Percentiles rank a stretch among this genome's conserved stretches.
Evolutionary conservation across 2,797 vertebrate species (phyloP).

Genomic region (Argyrosomus regius): DNA sequence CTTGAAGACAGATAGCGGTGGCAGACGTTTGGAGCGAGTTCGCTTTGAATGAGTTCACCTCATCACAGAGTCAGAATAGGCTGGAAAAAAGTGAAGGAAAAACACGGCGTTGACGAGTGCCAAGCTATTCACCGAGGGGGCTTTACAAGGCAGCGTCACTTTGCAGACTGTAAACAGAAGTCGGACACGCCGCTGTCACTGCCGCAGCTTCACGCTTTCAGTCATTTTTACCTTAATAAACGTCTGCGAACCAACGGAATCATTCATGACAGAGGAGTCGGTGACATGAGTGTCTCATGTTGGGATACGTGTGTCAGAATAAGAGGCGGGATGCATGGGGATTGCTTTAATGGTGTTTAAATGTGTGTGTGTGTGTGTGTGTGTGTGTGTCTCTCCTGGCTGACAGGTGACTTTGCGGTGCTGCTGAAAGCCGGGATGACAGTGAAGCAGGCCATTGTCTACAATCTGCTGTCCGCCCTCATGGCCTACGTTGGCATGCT

Average conservation of each 20-base stretch:
- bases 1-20: conserved; percentile 19
- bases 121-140: not conserved
- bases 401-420: conserved; percentile 96
- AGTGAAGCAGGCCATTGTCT: conserved; percentile 96
- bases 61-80: conserved; percentile 20
- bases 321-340: not conserved
- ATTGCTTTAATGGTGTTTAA: conserved; percentile 15
- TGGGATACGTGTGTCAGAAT: not conserved
- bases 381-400: conserved; percentile 30
- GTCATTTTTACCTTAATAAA: not conserved
- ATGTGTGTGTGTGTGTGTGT: conserved; percentile 1
- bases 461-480: conserved; percentile 97
- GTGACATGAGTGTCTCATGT: not conserved
- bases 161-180: conserved; percentile 25
- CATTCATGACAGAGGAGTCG: not conserved
- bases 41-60: conserved; percentile 34
- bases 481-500: conserved; percentile 98
- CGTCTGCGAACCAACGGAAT: not conserved
- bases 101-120: not conserved
- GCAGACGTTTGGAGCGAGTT: conserved; percentile 20
- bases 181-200: conserved; percentile 13
- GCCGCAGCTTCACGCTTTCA: not conserved
- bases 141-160: conserved; percentile 2
- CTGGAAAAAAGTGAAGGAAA: not conserved
- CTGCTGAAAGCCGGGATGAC: conserved; percentile 98